Evolutionary conservation across 2,888 invertebrate genomes (phyloP), one percentile per base, ranked within the genome.

Genomic region (Himalopsyche japonica): DNA sequence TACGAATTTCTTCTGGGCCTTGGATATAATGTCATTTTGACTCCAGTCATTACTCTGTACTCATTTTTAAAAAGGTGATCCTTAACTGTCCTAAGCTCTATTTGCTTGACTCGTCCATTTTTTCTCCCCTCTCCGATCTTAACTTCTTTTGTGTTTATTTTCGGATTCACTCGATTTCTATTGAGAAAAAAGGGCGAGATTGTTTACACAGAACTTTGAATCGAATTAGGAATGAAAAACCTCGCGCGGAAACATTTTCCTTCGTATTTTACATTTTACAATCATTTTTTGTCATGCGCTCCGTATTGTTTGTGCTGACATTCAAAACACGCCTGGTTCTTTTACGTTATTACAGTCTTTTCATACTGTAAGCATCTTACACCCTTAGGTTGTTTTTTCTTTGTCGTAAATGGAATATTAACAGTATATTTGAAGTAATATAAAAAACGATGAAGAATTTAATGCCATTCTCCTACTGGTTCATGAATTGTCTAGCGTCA

Each of bases 171-270:
- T 84, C 79, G 79, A 86, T 86, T 84, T 76, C 79, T 70, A 78
- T 78, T 78, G 79, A 80, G 82, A 78, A 43, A 64, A 37, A 30
- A 83, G 70, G 79, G 79, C 76, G 83, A 15, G 80, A 85, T 85
- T 85, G 85, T 85, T 85, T 81, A 83, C 83, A 81, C 81, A 84
- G 80, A 86, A 81, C 86, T 82, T 84, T 80, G 84, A 82, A 86
- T 84, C 49, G 82, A 82, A 82, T 86, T 84, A 86, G 79, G 86
- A 84, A 81, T 80, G 82, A 57, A 84, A 85, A 82, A 80, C 84
- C 84, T 86, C 82, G 84, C 76, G 37, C 49, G 78, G 82, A n/a
- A 80, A 80, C 20, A 27, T 49, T 80, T 64, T 34, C 27, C 70
- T 64, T 37, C 70, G 70, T 24, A 32, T 64, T 80, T 77, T 34